These are phyloP conservation scores for Corythoichthys intestinalis DNA, from an alignment of 2,113 vertebrate genomes.

Conservation along the genomic window DNA sequence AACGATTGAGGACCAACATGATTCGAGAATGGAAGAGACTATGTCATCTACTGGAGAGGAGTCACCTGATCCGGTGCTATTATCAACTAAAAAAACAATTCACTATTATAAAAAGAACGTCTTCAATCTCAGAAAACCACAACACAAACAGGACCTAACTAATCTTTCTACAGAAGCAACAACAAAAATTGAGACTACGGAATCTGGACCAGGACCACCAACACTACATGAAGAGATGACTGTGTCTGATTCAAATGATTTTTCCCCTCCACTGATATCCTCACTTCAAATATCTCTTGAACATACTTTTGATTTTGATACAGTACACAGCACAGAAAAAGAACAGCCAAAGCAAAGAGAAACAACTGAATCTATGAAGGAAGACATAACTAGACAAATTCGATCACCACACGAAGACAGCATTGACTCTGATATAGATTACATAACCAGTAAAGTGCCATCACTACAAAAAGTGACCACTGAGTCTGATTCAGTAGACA, in stretches of 20 bases:
- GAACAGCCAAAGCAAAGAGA: neutral
- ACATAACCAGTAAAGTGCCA: too few relatives aligned
- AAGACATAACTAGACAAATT: neutral
- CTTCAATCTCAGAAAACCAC: neutral
- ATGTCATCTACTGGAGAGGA: neutral
- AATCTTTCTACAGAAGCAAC: neutral
- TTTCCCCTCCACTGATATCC: too few relatives aligned
- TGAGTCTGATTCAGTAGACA: neutral
- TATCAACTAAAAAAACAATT: neutral
- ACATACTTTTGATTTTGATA: neutral
- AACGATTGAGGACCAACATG: neutral
- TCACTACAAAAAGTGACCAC: neutral
- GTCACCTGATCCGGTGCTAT: neutral
- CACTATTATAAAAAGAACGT: neutral
- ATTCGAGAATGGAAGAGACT: neutral
- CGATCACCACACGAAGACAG: neutral
- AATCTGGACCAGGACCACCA: constrained; percentile 6
- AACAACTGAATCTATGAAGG: neutral
- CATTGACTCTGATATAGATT: neutral
- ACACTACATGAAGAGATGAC: neutral
- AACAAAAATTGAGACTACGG: neutral
- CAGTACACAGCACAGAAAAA: neutral
- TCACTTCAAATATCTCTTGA: neutral
- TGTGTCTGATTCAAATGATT: neutral
- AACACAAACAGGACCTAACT: neutral